Base-by-base conservation (phyloP, 2,888 invertebrate species). In the Hemicrepidius hirtus region DNA sequence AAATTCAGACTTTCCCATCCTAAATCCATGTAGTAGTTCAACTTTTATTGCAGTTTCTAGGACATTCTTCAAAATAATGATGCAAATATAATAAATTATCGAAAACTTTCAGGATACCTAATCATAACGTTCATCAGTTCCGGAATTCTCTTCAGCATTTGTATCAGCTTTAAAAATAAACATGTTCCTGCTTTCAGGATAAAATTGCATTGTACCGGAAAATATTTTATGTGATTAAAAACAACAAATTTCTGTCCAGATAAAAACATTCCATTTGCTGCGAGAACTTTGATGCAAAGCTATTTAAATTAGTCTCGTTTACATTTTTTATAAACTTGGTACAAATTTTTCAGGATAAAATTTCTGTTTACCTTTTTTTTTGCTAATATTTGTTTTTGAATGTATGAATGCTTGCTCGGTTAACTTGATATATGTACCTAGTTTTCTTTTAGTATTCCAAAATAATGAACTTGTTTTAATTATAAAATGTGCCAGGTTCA, bases 161-260 rank as follows among this genome's bases (percentile, higher is more conserved):
- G 24, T 13, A 3, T 53, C 9, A 16, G n/a, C 6, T 28, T 12
- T 28, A 21, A 53, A 53, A 28, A 28, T 53, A 28, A 53, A 53
- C 53, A 53, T 53, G 13, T 40, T 1, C 20, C 16, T 16, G 18
- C 10, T 46, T 46, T 46, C 46, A 6, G 10, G 20, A 46, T 20
- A 6, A 46, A 46, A 46, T 46, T 46, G 20, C 20, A 18, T 18
- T 46, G 46, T 46, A 18, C 18, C 13, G 46, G 28, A 28, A 53
- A 28, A 53, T 53, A 28, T 24, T 53, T 53, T 53, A 28, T 28
- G 53, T 28, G 20, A 53, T 53, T 53, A 53, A 53, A 28, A 53
- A 4, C 28, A 53, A 28, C 53, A 53, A 53, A 53, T 53, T 53
- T 53, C 53, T 10, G 53, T 28, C 53, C 53, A 53, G 24, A 53